Percentiles rank a stretch among this genome's conserved stretches.
phyloP scores from a whole-genome alignment of 2,797 vertebrate genomes.

The Sebastes reedi region DNA sequence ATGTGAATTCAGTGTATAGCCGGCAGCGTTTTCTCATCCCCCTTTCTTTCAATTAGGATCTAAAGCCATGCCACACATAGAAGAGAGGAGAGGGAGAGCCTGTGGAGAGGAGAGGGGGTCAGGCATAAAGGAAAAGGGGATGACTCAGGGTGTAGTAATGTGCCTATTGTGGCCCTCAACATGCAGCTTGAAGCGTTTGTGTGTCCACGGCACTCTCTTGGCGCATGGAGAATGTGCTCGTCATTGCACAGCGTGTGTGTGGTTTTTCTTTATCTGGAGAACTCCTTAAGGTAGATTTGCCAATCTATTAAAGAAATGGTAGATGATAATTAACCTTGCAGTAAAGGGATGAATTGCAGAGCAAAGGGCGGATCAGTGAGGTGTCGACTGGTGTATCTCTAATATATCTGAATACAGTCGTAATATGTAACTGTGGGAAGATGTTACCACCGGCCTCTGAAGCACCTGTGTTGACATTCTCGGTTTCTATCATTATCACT shows the following conservation, averaged over 20 bases:
- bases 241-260: not conserved
- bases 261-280: not conserved
- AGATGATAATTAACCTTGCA: not conserved
- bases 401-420: not conserved
- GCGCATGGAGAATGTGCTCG: constrained; percentile 22
- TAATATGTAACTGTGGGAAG: not conserved
- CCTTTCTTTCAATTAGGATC: constrained; percentile 14
- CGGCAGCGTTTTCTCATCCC: not conserved
- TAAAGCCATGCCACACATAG: not conserved
- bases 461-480: constrained; percentile 4
- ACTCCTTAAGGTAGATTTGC: not conserved
- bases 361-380: not conserved
- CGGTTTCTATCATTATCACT: not conserved
- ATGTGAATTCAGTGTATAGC: constrained; percentile 15
- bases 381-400: not conserved
- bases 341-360: not conserved
- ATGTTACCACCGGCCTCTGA: not conserved
- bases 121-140: constrained; percentile 40
- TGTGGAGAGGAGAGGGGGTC: not conserved
- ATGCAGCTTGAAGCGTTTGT: constrained; percentile 40
- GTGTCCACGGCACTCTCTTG: constrained; percentile 11
- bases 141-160: constrained; percentile 68
- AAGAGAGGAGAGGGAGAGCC: not conserved
- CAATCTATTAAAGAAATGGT: not conserved
- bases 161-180: constrained; percentile 52